Evolutionary conservation across 2,797 vertebrate genomes (phyloP).

Genomic region (Onychomys torridus): DNA sequence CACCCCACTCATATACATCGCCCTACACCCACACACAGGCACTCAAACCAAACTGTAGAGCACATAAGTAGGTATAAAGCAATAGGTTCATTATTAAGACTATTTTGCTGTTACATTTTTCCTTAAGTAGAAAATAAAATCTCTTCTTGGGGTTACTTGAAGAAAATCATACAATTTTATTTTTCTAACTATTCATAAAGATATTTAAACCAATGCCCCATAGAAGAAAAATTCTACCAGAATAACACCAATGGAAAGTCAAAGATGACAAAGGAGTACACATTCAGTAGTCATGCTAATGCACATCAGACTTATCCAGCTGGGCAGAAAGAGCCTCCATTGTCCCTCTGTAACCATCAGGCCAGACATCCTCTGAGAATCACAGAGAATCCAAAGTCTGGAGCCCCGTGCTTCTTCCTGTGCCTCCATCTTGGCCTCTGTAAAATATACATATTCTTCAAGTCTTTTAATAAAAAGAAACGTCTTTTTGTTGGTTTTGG

Average conservation of each 20-base stretch:
- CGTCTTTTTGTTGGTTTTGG: background rate
- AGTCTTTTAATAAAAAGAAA: background rate
- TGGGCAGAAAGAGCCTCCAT: background rate
- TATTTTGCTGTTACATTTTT: background rate
- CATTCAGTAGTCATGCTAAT: background rate
- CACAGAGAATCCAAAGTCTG: background rate
- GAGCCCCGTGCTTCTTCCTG: background rate
- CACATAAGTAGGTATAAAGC: background rate
- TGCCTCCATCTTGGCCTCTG: background rate
- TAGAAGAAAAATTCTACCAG: background rate
- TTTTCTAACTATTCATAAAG: slow-evolving; percentile 18
- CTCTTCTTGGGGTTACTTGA: background rate
- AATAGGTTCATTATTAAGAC: background rate
- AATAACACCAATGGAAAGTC: background rate
- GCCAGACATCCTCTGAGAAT: background rate
- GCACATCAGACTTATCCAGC: no score
- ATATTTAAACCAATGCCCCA: background rate
- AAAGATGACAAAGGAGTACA: background rate
- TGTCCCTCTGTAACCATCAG: background rate
- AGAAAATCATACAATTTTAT: background rate
- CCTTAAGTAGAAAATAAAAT: slow-evolving; percentile 24
- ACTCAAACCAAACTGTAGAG: background rate
- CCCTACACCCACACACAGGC: background rate
- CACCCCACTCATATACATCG: background rate
- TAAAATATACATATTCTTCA: background rate